These are phyloP conservation scores for Pimpla rufipes DNA, from an alignment of 2,888 invertebrate species.

Conservation along the genomic window DNA sequence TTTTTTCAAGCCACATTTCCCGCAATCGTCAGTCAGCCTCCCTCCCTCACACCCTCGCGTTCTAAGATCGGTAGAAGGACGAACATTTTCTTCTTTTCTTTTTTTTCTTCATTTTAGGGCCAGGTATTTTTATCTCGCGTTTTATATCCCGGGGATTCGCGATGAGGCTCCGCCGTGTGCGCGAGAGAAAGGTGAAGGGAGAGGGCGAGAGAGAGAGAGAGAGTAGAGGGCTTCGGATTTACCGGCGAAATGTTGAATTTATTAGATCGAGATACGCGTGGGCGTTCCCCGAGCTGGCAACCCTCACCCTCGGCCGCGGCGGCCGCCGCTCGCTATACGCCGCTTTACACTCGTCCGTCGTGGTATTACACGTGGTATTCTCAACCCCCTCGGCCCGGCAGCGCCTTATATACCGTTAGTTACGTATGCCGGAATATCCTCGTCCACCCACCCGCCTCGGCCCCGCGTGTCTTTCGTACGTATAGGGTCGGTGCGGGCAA, in stretches of 20 bases:
- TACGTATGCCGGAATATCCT: constrained; percentile 72
- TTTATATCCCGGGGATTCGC: constrained; percentile 40
- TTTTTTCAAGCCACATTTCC: neutral
- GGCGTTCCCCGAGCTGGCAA: constrained; percentile 81
- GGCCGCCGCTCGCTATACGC: constrained; percentile 37
- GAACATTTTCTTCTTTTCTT: constrained; percentile 32
- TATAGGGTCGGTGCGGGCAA: too few species aligned
- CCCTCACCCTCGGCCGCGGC: constrained; percentile 68
- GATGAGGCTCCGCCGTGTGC: neutral
- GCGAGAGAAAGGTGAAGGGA: neutral
- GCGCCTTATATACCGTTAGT: constrained; percentile 56
- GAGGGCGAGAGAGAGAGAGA: constrained; percentile 1
- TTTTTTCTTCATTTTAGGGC: too few species aligned
- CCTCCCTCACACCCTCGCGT: constrained; percentile 20
- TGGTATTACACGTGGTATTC: constrained; percentile 20
- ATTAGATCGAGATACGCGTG: constrained; percentile 85
- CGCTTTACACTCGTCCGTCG: constrained; percentile 40
- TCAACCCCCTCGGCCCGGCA: constrained; percentile 51
- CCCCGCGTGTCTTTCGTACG: too few species aligned
- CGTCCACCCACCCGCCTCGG: constrained; percentile 46
- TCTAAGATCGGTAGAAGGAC: neutral
- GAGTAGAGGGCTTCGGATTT: constrained; percentile 76
- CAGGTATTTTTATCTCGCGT: constrained; percentile 38
- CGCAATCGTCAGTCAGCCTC: neutral
- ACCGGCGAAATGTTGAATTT: constrained; percentile 85